phyloP scores from a whole-genome alignment of 2,113 vertebrate species.

The Chloroceryle aenea region DNA sequence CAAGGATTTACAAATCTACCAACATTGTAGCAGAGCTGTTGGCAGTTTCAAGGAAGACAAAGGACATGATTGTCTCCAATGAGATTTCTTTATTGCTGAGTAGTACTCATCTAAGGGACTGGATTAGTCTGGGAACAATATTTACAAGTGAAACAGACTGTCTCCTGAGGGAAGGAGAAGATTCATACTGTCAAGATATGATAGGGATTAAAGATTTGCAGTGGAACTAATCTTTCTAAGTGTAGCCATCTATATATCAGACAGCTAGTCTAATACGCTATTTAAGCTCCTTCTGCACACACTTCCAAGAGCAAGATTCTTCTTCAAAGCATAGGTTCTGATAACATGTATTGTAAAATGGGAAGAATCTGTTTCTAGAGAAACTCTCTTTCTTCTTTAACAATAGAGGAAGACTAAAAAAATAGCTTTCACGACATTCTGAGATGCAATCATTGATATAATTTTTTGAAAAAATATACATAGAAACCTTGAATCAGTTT shows the following conservation, averaged over 20 bases:
- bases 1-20: not conserved
- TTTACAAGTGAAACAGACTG: not conserved
- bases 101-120: not conserved
- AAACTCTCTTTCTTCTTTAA: not conserved
- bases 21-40: not conserved
- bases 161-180: not conserved
- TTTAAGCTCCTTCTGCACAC: not conserved
- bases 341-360: not conserved
- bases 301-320: not conserved
- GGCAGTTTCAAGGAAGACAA: not conserved
- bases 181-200: not conserved
- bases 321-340: not conserved
- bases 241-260: not conserved
- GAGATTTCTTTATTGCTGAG: not conserved
- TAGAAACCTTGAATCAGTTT: not conserved
- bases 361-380: not conserved
- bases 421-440: not conserved
- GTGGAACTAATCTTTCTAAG: not conserved
- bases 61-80: fast-evolving
- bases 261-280: not conserved
- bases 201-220: not conserved
- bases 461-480: not conserved
- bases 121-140: not conserved
- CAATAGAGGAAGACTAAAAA: not conserved
- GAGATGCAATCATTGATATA: not conserved